Conservation (phyloP, 1,140 invertebrate species). For the Colletes gigas region DNA sequence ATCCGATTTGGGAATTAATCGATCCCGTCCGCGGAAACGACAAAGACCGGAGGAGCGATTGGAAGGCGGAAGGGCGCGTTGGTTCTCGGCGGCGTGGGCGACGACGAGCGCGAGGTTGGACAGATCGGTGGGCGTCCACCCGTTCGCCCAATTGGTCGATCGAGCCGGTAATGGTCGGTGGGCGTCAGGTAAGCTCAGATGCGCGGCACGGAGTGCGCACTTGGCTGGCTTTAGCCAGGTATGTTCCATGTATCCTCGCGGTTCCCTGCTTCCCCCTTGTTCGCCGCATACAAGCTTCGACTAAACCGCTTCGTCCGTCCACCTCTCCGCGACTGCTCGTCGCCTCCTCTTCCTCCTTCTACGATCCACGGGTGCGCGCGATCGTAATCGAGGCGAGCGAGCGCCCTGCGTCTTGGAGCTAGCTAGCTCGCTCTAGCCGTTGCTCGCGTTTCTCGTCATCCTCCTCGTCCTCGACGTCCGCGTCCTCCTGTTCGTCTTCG, state of each 20-base stretch:
- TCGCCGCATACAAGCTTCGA: not conserved
- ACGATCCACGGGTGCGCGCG: conserved; percentile 4
- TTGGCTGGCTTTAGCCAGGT: conserved; percentile 59
- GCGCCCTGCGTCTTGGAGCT: conserved; percentile 16
- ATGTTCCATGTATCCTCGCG: conserved; percentile 38
- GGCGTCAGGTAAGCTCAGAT: conserved; percentile 73
- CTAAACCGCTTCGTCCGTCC: conserved; percentile 29
- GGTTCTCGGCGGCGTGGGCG: conserved; percentile 55
- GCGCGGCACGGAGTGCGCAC: conserved; percentile 74
- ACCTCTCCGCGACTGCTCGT: not conserved
- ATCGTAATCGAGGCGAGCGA: conserved; percentile 38
- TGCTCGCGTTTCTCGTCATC: not conserved
- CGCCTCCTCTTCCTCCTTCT: conserved; percentile 25
- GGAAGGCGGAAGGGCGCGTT: conserved; percentile 52
- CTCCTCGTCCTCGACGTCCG: conserved; percentile 7
- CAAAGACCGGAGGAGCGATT: conserved; percentile 36
- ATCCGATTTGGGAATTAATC: conserved; percentile 65
- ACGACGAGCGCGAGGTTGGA: conserved; percentile 47
- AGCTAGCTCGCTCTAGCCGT: not conserved
- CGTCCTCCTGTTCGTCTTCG: conserved; percentile 31
- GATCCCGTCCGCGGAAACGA: conserved; percentile 49
- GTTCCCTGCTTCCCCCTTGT: conserved; percentile 13
- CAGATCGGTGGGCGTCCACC: conserved; percentile 76
- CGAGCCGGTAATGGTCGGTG: conserved; percentile 78
- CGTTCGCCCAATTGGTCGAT: conserved; percentile 78